These are phyloP conservation scores for Caranx ignobilis DNA, from an alignment of 2,113 vertebrate species.

Conservation along the genomic window DNA sequence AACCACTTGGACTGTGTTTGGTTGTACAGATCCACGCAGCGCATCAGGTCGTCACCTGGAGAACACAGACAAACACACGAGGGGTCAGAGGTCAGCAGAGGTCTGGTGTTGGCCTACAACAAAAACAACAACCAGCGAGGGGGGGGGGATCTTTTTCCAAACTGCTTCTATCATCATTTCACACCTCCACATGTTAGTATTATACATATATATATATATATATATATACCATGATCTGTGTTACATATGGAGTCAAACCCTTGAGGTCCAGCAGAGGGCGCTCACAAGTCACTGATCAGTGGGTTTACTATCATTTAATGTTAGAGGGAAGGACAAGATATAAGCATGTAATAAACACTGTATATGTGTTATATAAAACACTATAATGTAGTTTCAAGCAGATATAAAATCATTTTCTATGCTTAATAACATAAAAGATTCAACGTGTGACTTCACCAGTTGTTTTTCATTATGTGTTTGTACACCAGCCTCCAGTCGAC, in stretches of 20 bases:
- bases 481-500: too few relatives aligned
- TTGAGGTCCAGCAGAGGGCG: slow-evolving; percentile 63
- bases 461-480: not conserved
- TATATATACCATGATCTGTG: not conserved
- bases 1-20: slow-evolving; percentile 99
- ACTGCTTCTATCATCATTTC: not conserved
- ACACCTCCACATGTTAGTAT: not conserved
- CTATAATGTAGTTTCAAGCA: too few relatives aligned
- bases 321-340: too few relatives aligned
- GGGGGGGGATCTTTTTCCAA: not conserved
- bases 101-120: not conserved
- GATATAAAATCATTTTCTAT: too few relatives aligned
- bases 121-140: too few relatives aligned
- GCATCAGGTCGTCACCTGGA: slow-evolving; percentile 97
- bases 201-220: too few relatives aligned
- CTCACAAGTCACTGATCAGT: not conserved
- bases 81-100: not conserved
- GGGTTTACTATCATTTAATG: not conserved
- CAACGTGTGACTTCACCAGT: too few relatives aligned
- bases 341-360: too few relatives aligned
- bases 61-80: not conserved
- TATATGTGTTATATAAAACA: not conserved
- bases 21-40: slow-evolving; percentile 97
- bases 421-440: too few relatives aligned
- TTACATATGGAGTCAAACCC: not conserved